Evolutionary conservation across 64 coral and sea anemone species (phyloP), one percentile per base, ranked within the genome.

Genomic region (Montipora cactus): DNA sequence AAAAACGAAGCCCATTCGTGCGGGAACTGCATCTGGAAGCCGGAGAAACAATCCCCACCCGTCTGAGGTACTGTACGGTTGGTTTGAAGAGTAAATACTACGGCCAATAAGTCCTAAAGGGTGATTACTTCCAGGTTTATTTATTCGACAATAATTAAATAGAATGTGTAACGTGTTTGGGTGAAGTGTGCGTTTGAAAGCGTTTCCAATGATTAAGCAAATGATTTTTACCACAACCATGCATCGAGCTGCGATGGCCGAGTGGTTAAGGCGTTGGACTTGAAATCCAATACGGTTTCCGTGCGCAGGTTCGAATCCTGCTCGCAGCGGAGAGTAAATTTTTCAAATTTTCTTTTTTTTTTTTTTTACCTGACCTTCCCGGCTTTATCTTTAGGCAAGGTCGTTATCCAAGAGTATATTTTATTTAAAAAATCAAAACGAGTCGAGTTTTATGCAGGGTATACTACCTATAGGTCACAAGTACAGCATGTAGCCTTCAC

Each of bases 241-340:
- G 4, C 9, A 15, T 1, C 59, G 14, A 12, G 95, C 95, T 97
- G 89, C 90, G 92, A 97, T 97, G 95, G 95, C 95, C 92, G 92
- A 97, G 95, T 97, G 92, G 95, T 97, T 97, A 97, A 97, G 95
- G 95, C 95, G 92, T 97, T 97, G 95, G 95, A 97, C 92, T 97
- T 97, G 92, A 97, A 94, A 97, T 97, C 95, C 92, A 94, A 96
- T 96, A 88, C 81, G 91, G 73, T 93, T 48, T 96, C 87, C 93
- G 89, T 93, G 89, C 95, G 95, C 93, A 97, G 92, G 95, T 97
- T 97, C 92, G 95, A 97, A 97, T 92, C 95, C 95, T 97, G 95
- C 95, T 97, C 95, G 92, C 95, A 97, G 95, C 95, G 95, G 18
- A 92, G 61, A 87, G 13, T 20, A 23, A 3, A 10, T 49, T 69